Conservation (phyloP, 2,113 vertebrate species). For the Heterochromis multidens region DNA sequence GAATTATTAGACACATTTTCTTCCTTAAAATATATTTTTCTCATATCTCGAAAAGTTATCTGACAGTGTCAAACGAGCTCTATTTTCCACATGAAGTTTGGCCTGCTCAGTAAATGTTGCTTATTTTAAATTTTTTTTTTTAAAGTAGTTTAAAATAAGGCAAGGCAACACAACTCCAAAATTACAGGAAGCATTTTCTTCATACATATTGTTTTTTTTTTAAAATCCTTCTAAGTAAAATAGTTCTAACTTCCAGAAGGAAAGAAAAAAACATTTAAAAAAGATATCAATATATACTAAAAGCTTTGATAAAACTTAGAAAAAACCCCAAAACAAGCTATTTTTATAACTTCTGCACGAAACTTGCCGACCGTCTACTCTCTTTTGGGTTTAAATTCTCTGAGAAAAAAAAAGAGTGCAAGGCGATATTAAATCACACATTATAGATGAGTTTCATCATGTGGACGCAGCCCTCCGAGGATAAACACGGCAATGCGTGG, state of each 20-base stretch:
- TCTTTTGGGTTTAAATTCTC: conserved; percentile 46
- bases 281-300: background rate
- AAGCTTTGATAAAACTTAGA: background rate
- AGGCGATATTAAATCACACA: conserved; percentile 76
- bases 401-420: conserved; percentile 3
- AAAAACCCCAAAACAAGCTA: background rate
- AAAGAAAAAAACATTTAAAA: background rate
- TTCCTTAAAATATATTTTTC: background rate
- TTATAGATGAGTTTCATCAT: conserved; percentile 80
- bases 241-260: background rate
- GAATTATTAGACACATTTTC: background rate
- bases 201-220: background rate
- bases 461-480: conserved; percentile 71
- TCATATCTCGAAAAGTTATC: background rate
- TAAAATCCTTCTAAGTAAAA: background rate
- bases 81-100: background rate
- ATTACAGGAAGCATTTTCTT: background rate
- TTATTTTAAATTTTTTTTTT: background rate
- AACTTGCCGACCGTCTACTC: background rate
- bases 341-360: background rate
- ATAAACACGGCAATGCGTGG: conserved; percentile 69
- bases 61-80: background rate
- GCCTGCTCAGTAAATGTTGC: background rate
- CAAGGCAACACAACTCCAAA: background rate
- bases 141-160: background rate